A percentile compares a stretch with the other conserved stretches of the same genome.
Evolutionary conservation across 2,113 vertebrate species (phyloP).

Genomic region (Typhlomys cinereus): DNA sequence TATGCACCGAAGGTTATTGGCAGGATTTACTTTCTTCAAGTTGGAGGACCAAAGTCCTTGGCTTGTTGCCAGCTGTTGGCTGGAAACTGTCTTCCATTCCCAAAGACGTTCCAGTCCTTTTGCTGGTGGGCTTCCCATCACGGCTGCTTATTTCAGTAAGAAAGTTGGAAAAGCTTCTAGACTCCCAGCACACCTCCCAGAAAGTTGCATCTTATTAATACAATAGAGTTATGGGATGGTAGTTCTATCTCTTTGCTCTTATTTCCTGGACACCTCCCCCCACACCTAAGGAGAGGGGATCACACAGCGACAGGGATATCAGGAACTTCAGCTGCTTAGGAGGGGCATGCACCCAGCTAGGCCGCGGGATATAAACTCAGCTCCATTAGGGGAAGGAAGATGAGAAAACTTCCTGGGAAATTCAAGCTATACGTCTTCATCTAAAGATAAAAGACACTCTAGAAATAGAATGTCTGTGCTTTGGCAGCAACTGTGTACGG

Average conservation of each 20-base stretch:
- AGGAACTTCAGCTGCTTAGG: neutral
- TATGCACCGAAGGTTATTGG: neutral
- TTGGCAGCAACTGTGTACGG: constrained; percentile 17
- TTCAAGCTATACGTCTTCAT: constrained; percentile 18
- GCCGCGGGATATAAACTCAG: too few species aligned
- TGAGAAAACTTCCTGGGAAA: constrained; percentile 39
- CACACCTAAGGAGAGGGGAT: neutral
- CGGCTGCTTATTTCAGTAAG: neutral
- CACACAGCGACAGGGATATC: neutral
- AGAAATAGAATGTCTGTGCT: constrained; percentile 54
- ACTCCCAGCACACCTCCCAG: neutral
- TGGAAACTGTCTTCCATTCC: neutral
- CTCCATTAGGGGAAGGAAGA: neutral
- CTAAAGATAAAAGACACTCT: constrained; percentile 58
- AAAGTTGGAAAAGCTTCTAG: neutral
- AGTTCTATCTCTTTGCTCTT: neutral
- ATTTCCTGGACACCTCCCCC: neutral
- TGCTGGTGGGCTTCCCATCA: neutral
- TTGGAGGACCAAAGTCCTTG: neutral
- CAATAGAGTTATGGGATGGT: neutral
- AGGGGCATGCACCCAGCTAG: neutral
- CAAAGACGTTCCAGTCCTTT: neutral
- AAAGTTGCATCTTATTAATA: neutral
- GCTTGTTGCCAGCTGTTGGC: neutral
- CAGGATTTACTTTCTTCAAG: constrained; percentile 19